Percentiles rank a stretch among this genome's conserved stretches.
Conservation (phyloP, 2,888 invertebrate genomes). For the Drosophila paramelanica region DNA sequence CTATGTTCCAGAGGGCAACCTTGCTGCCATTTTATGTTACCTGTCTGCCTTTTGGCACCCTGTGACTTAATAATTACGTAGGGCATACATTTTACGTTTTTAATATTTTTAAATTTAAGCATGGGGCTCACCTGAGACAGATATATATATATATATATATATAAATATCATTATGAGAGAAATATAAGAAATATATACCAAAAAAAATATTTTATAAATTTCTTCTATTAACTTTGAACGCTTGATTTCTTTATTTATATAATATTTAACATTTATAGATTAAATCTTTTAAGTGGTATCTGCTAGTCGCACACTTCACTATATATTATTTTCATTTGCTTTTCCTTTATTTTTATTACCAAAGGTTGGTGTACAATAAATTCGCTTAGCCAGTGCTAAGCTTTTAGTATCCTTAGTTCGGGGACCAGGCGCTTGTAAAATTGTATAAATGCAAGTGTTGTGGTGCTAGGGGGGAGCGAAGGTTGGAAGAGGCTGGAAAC, state of each 20-base stretch:
- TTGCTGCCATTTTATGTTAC: slow-evolving; percentile 65
- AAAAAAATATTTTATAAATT: no score
- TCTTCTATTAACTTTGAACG: no score
- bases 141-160: neutral
- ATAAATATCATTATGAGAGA: no score
- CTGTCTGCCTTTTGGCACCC: slow-evolving; percentile 56
- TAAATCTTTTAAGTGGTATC: slow-evolving; percentile 18
- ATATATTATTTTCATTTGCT: neutral
- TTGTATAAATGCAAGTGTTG: slow-evolving; percentile 30
- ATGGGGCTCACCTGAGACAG: neutral
- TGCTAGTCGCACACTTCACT: neutral
- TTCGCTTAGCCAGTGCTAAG: slow-evolving; percentile 64
- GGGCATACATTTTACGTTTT: neutral
- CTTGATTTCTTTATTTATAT: neutral
- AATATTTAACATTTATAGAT: neutral
- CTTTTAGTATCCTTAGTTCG: slow-evolving; percentile 45
- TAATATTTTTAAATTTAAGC: slow-evolving; percentile 9
- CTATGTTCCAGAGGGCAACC: slow-evolving; percentile 47
- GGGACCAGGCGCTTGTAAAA: slow-evolving; percentile 13
- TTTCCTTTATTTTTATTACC: slow-evolving; percentile 34
- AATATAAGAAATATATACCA: no score
- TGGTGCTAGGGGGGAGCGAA: neutral
- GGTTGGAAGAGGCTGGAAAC: slow-evolving; percentile 43
- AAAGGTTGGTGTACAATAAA: slow-evolving; percentile 62
- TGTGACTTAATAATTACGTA: neutral